phyloP scores from a whole-genome alignment of 2,113 vertebrate genomes.

The human (Homo sapiens) region DNA sequence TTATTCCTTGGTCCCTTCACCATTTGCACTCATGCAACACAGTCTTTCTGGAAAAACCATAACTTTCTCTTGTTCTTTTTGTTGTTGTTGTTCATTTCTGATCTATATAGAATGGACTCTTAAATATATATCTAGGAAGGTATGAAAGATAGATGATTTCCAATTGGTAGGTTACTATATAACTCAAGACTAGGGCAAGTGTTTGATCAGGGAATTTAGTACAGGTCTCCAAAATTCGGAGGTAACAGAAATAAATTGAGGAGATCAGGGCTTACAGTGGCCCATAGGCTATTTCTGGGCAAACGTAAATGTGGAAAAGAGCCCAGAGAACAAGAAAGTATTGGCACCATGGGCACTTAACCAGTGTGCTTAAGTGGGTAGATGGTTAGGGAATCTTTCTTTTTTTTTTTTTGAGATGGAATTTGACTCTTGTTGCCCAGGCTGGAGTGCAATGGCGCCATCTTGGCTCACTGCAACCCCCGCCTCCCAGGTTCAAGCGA shows the following conservation, averaged over 20 bases:
- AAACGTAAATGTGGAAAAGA: background rate
- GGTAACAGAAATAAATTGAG: background rate
- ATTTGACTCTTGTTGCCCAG: no score
- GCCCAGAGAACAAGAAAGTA: background rate
- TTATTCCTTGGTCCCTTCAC: background rate
- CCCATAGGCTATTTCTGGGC: background rate
- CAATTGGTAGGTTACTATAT: background rate
- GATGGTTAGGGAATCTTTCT: background rate
- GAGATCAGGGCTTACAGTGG: background rate
- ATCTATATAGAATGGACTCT: background rate
- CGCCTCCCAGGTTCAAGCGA: no score
- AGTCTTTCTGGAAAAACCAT: background rate
- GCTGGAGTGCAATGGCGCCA: no score
- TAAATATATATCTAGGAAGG: background rate
- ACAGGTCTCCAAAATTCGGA: background rate
- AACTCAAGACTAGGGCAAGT: background rate
- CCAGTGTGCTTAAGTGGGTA: background rate
- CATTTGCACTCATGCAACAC: background rate
- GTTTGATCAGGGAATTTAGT: background rate
- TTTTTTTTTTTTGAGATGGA: no score
- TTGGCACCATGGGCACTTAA: background rate
- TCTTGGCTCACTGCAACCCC: no score
- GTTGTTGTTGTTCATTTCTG: background rate
- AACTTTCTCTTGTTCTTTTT: background rate
- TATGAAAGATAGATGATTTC: background rate